These are phyloP conservation scores for Clinocottus analis DNA, from an alignment of 2,113 vertebrate genomes.

Conservation along the genomic window DNA sequence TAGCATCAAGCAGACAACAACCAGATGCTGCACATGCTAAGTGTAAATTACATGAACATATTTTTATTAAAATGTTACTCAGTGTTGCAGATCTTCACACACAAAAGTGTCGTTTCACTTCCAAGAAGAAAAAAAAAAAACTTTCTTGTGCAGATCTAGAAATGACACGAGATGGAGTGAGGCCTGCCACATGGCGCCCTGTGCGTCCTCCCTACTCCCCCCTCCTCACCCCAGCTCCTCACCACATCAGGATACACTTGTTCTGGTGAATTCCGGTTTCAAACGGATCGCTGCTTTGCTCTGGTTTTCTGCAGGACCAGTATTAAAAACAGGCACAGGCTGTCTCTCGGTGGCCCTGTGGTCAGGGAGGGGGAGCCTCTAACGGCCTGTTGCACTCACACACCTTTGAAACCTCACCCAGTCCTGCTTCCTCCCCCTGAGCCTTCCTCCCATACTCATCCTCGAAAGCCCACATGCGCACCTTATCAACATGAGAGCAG, in stretches of 20 bases:
- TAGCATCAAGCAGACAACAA: background rate
- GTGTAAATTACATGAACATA: slow-evolving; percentile 11
- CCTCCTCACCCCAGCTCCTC: slow-evolving; percentile 75
- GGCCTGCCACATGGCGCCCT: slow-evolving; percentile 62
- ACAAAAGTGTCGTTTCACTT: slow-evolving; percentile 9
- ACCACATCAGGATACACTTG: slow-evolving; percentile 89
- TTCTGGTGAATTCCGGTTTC: slow-evolving; percentile 86
- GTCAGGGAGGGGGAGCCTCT: slow-evolving; percentile 74
- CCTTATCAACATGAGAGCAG: slow-evolving; percentile 54
- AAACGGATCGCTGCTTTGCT: slow-evolving; percentile 83
- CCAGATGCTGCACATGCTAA: background rate
- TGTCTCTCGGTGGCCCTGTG: slow-evolving; percentile 76
- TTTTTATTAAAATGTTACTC: slow-evolving; percentile 23
- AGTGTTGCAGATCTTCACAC: slow-evolving; percentile 9
- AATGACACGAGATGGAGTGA: slow-evolving; percentile 62
- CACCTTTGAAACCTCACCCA: slow-evolving; percentile 71
- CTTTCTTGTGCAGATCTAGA: slow-evolving; percentile 56
- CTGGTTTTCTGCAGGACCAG: slow-evolving; percentile 75
- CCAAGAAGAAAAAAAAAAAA: slow-evolving; percentile 9
- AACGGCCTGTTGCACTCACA: slow-evolving; percentile 77
- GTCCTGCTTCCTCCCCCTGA: slow-evolving; percentile 65
- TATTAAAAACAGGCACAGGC: slow-evolving; percentile 71
- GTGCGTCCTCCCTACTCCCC: slow-evolving; percentile 64
- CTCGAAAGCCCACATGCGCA: slow-evolving; percentile 20
- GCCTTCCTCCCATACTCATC: slow-evolving; percentile 43